phyloP scores from a whole-genome alignment of 2,113 vertebrate species.

The Crotalus viridis region DNA sequence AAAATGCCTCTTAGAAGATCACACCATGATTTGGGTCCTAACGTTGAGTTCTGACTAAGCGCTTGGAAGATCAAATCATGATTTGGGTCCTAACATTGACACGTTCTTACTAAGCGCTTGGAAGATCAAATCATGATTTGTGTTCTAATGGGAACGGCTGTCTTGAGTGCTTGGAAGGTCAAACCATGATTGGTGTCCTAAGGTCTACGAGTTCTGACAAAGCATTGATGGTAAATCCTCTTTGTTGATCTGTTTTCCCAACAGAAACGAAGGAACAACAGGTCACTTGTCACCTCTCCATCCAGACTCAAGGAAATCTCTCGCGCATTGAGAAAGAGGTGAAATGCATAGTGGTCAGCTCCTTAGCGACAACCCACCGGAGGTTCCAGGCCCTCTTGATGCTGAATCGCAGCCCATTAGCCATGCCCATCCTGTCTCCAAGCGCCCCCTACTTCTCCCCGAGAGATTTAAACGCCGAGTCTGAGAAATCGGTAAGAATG shows the following conservation, averaged over 20 bases:
- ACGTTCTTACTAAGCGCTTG: too few species aligned
- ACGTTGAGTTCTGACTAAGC: too few species aligned
- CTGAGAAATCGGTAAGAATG: constrained; percentile 64
- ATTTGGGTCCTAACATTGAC: too few species aligned
- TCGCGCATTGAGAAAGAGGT: constrained; percentile 65
- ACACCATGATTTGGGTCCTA: background rate
- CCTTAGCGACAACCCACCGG: constrained; percentile 75
- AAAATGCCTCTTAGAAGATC: background rate
- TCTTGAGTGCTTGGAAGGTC: background rate
- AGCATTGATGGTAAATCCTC: background rate
- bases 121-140: too few species aligned
- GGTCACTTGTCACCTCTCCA: constrained; percentile 64
- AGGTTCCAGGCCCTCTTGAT: constrained; percentile 72
- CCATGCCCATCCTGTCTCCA: constrained; percentile 70
- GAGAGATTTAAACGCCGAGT: constrained; percentile 43
- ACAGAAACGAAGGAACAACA: constrained; percentile 68
- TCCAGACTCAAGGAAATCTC: constrained; percentile 75
- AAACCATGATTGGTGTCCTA: background rate
- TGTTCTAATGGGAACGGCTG: too few species aligned
- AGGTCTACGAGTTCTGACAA: rapidly evolving
- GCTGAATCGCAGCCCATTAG: constrained; percentile 69
- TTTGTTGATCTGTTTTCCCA: background rate
- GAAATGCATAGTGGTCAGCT: constrained; percentile 75
- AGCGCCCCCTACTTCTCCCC: constrained; percentile 69
- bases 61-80: background rate